A percentile compares a stretch with the other conserved stretches of the same genome.
These are phyloP conservation scores for Perccottus glenii DNA, from an alignment of 2,113 vertebrate species.

Conservation along the genomic window DNA sequence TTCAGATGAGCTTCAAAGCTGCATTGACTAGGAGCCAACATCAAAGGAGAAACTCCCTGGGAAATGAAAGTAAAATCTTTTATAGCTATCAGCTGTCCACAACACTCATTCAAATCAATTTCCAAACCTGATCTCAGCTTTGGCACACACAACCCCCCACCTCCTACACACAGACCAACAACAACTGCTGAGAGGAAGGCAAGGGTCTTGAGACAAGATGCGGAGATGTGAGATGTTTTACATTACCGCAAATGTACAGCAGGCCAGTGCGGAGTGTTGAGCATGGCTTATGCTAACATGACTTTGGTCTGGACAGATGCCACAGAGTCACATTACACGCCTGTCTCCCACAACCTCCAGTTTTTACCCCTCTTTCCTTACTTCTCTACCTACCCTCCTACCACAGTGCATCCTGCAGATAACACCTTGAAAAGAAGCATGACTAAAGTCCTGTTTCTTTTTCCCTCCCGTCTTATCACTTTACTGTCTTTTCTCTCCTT, in stretches of 20 bases:
- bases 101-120: conserved; percentile 80
- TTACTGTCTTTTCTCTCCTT: conserved; percentile 13
- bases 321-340: conserved; percentile 71
- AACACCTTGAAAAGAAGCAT: conserved; percentile 58
- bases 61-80: conserved; percentile 76
- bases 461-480: conserved; percentile 11
- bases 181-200: conserved; percentile 48
- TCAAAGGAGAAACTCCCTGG: conserved; percentile 75
- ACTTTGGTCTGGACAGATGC: conserved; percentile 67
- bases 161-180: conserved; percentile 34
- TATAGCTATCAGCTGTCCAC: conserved; percentile 78
- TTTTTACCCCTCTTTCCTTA: conserved; percentile 14
- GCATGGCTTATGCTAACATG: conserved; percentile 70
- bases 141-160: conserved; percentile 53
- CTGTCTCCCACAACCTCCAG: conserved; percentile 22
- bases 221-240: conserved; percentile 73
- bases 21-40: conserved; percentile 61
- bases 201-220: conserved; percentile 36
- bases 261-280: conserved; percentile 61
- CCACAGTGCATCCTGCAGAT: conserved; percentile 61
- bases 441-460: conserved; percentile 21
- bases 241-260: conserved; percentile 80
- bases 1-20: conserved; percentile 63
- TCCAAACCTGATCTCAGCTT: conserved; percentile 78
- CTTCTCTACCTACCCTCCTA: conserved; percentile 28